These are phyloP conservation scores for Hoplias malabaricus DNA, from an alignment of 2,113 vertebrate genomes.

Conservation along the genomic window DNA sequence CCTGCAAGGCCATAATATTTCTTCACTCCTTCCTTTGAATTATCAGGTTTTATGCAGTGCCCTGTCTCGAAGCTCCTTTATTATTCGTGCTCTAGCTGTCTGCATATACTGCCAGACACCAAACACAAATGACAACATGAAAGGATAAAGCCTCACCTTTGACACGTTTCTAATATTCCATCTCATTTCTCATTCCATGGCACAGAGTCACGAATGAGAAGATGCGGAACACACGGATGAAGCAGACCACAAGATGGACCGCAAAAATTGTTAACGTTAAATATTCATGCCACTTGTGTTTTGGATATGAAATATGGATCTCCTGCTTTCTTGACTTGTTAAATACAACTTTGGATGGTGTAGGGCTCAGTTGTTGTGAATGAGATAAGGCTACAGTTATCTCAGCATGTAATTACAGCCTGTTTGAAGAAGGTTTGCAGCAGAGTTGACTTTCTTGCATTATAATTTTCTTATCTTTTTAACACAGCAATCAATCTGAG, in stretches of 20 bases:
- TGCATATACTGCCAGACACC: conserved; percentile 46
- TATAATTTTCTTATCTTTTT: background rate
- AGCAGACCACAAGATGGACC: background rate
- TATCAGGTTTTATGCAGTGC: conserved; percentile 48
- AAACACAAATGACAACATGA: conserved; percentile 47
- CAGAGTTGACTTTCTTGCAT: background rate
- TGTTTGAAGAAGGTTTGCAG: background rate
- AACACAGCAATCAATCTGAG: background rate
- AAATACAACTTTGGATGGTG: conserved; percentile 19
- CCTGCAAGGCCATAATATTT: conserved; percentile 54
- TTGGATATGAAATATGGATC: conserved; percentile 40
- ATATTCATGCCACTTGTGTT: conserved; percentile 39
- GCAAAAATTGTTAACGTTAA: conserved; percentile 24
- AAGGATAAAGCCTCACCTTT: conserved; percentile 41
- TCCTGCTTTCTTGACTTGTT: conserved; percentile 31
- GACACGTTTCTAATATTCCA: conserved; percentile 36
- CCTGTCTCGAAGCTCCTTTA: conserved; percentile 48
- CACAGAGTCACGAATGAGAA: conserved; percentile 8
- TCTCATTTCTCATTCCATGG: conserved; percentile 2
- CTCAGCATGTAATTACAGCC: background rate
- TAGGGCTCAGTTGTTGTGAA: background rate
- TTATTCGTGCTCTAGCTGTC: conserved; percentile 52
- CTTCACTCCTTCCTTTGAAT: conserved; percentile 49
- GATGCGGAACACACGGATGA: background rate
- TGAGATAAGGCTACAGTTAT: background rate